Evolutionary conservation across 1,140 invertebrate species (phyloP).

Genomic region (Drosophila pruinosa): DNA sequence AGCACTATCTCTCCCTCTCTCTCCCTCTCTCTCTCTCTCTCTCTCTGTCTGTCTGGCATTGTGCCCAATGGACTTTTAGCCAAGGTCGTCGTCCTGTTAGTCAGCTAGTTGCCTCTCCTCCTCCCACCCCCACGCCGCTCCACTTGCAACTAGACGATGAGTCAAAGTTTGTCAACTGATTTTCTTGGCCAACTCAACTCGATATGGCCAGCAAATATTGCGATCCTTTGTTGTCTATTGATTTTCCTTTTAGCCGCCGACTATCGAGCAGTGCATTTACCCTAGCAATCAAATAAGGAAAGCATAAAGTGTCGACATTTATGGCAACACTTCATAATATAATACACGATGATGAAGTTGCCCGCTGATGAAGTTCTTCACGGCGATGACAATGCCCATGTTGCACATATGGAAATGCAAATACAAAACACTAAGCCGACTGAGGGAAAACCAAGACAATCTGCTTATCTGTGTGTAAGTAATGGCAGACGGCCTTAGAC

Average conservation of each 20-base stretch:
- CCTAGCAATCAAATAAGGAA: slow-evolving; percentile 16
- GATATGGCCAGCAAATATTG: slow-evolving; percentile 12
- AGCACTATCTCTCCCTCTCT: not conserved
- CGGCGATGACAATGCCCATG: slow-evolving; percentile 54
- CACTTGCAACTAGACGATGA: not conserved
- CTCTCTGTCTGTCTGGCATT: slow-evolving; percentile 8
- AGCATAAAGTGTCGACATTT: slow-evolving; percentile 41
- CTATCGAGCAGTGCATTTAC: slow-evolving; percentile 72
- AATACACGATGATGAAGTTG: slow-evolving; percentile 2
- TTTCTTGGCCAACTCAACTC: slow-evolving; percentile 26
- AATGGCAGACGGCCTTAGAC: not conserved
- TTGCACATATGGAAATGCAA: slow-evolving; percentile 51
- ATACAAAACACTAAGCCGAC: slow-evolving; percentile 26
- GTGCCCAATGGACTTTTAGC: slow-evolving; percentile 31
- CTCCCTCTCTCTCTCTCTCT: not conserved
- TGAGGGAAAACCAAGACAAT: slow-evolving; percentile 20
- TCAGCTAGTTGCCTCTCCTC: slow-evolving; percentile 11
- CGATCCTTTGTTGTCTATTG: slow-evolving; percentile 52
- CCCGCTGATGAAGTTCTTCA: slow-evolving; percentile 19
- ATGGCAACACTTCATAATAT: slow-evolving; percentile 36
- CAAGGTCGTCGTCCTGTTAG: slow-evolving; percentile 75
- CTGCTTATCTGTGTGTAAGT: not conserved
- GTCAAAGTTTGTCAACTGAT: slow-evolving; percentile 26
- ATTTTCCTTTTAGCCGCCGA: slow-evolving; percentile 36
- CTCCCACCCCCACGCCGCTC: not conserved